Conservation (phyloP, 1,140 invertebrate species). For the Drosophila asahinai region DNA sequence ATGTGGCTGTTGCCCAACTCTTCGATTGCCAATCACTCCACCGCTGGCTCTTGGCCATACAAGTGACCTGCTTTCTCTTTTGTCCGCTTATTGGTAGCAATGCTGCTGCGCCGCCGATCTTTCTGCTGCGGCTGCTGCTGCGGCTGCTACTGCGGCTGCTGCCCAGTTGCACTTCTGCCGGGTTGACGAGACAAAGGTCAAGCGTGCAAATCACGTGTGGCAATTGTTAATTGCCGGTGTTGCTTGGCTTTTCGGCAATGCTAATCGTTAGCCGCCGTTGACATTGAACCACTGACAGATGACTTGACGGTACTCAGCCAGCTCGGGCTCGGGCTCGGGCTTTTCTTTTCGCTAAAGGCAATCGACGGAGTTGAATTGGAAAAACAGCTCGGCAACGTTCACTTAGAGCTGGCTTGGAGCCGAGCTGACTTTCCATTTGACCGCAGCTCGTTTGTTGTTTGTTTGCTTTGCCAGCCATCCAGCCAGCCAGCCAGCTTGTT, state of each 20-base stretch:
- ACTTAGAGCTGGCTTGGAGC: conserved; percentile 21
- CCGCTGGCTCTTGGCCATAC: conserved; percentile 73
- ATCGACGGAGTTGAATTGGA: conserved; percentile 57
- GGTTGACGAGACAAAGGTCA: conserved; percentile 39
- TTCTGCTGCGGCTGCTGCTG: conserved; percentile 9
- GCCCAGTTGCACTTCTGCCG: conserved; percentile 23
- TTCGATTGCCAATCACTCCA: conserved; percentile 80
- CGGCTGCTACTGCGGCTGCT: conserved; percentile 10
- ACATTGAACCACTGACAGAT: conserved; percentile 50
- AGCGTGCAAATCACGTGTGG: conserved; percentile 71
- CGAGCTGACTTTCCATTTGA: conserved; percentile 79
- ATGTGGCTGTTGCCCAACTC: conserved; percentile 71
- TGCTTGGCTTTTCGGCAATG: conserved; percentile 49
- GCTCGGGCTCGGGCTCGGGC: conserved; percentile 3
- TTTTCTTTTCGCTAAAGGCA: conserved; percentile 47
- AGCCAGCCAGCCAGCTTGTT: conserved; percentile 44
- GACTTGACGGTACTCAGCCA: conserved; percentile 1
- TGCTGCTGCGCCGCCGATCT: conserved; percentile 8
- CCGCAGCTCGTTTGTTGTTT: conserved; percentile 64
- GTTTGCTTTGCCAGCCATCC: conserved; percentile 15
- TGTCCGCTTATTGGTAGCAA: conserved; percentile 75
- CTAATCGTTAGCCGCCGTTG: conserved; percentile 38
- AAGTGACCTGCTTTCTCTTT: conserved; percentile 83
- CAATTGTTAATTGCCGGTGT: conserved; percentile 57
- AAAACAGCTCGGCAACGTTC: conserved; percentile 67